phyloP scores from a whole-genome alignment of 2,113 vertebrate genomes.

The Gallinago undulata region DNA sequence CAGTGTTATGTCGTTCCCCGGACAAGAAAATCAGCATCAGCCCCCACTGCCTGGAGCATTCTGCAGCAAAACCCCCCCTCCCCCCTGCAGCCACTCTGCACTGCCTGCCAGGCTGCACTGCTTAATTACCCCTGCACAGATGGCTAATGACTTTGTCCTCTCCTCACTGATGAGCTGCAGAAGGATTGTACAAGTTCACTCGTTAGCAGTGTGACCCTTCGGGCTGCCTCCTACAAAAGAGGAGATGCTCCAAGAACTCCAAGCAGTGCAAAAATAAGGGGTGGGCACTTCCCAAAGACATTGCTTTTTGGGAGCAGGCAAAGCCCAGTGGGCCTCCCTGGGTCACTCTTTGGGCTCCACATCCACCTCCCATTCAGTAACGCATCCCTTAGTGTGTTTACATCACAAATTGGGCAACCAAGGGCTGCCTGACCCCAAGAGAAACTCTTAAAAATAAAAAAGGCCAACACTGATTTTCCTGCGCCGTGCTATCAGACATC shows the following conservation, averaged over 20 bases:
- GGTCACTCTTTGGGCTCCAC: background rate
- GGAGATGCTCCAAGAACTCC: background rate
- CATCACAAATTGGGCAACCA: background rate
- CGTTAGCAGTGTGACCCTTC: background rate
- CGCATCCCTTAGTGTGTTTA: background rate
- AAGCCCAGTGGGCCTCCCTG: accelerated
- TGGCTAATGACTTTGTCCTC: background rate
- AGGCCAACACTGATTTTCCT: background rate
- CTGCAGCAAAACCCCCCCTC: background rate
- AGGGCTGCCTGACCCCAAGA: background rate
- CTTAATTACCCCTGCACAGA: background rate
- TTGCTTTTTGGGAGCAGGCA: background rate
- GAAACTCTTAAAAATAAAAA: background rate
- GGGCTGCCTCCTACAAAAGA: background rate
- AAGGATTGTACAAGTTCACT: background rate
- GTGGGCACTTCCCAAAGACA: background rate
- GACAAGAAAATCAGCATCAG: background rate
- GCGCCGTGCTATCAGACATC: accelerated
- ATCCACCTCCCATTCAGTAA: background rate
- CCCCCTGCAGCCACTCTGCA: too few species aligned
- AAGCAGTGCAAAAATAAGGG: background rate
- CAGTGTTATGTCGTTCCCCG: accelerated
- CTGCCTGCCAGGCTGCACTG: background rate
- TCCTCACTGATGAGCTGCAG: background rate
- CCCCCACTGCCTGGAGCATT: background rate